These are phyloP conservation scores for Bradypodion pumilum DNA, from an alignment of 2,797 vertebrate genomes.

Conservation along the genomic window DNA sequence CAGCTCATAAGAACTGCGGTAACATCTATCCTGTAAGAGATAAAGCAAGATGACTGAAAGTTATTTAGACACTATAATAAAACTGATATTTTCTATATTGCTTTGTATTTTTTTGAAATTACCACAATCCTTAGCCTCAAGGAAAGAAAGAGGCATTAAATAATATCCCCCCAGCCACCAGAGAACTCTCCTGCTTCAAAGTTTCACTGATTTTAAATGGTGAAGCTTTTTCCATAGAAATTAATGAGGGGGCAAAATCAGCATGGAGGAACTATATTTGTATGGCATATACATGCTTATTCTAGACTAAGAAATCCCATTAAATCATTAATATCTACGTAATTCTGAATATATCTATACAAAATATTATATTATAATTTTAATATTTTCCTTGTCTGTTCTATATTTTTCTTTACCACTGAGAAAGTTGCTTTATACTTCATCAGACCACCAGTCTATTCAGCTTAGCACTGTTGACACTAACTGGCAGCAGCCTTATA, in stretches of 20 bases:
- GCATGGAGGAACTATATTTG: neutral
- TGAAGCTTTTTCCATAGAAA: neutral
- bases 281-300: neutral
- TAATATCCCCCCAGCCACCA: too few species aligned
- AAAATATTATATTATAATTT: neutral
- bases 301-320: neutral
- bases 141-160: too few species aligned
- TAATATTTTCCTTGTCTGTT: neutral
- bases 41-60: constrained; percentile 44
- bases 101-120: neutral
- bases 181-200: neutral
- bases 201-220: neutral
- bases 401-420: neutral
- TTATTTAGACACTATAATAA: neutral
- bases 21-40: constrained; percentile 83
- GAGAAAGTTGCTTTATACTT: neutral
- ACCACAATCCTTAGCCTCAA: neutral
- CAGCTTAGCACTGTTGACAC: neutral
- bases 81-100: too few species aligned
- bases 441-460: neutral
- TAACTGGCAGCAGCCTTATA: neutral
- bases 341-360: neutral
- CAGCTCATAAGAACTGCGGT: constrained; percentile 86
- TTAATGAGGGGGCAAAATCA: neutral
- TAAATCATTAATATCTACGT: neutral